Evolutionary conservation across 2,888 invertebrate species (phyloP).

Genomic region (Hyposoter didymator): DNA sequence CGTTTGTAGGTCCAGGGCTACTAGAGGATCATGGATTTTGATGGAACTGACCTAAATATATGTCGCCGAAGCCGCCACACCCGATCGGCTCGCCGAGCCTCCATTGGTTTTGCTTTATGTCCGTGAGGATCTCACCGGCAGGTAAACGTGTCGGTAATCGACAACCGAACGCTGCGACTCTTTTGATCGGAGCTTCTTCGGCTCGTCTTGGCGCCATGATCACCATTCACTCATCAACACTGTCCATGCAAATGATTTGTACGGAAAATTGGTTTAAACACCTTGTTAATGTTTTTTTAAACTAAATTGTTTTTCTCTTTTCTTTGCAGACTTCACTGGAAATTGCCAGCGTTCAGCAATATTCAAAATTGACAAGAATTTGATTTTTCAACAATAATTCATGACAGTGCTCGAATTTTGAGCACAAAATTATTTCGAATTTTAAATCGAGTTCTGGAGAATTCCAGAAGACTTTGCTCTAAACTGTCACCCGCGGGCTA

Average conservation of each 20-base stretch:
- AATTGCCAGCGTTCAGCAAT: not conserved
- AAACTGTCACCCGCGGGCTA: not conserved
- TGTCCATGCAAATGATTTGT: slow-evolving; percentile 8
- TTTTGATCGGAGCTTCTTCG: slow-evolving; percentile 79
- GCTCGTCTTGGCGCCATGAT: slow-evolving; percentile 80
- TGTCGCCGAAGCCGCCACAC: slow-evolving; percentile 96
- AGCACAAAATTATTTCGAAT: not conserved
- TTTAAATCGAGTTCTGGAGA: not conserved
- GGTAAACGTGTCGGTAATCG: slow-evolving; percentile 85
- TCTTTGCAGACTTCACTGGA: too few species aligned
- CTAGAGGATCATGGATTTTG: not conserved
- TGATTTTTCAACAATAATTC: not conserved
- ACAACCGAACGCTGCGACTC: slow-evolving; percentile 82
- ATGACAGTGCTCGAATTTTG: not conserved
- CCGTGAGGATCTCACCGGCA: slow-evolving; percentile 91
- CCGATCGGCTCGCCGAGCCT: slow-evolving; percentile 94
- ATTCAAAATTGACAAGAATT: not conserved
- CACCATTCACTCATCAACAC: slow-evolving; percentile 44
- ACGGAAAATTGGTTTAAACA: not conserved
- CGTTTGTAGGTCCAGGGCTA: too few species aligned
- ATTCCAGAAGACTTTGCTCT: not conserved
- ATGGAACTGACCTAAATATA: slow-evolving; percentile 89
- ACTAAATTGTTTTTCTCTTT: not conserved
- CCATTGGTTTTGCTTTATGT: slow-evolving; percentile 94
- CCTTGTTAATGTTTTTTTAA: not conserved